Evolutionary conservation across 2,113 vertebrate genomes (phyloP).

Genomic region (Hippocampus abdominalis): DNA sequence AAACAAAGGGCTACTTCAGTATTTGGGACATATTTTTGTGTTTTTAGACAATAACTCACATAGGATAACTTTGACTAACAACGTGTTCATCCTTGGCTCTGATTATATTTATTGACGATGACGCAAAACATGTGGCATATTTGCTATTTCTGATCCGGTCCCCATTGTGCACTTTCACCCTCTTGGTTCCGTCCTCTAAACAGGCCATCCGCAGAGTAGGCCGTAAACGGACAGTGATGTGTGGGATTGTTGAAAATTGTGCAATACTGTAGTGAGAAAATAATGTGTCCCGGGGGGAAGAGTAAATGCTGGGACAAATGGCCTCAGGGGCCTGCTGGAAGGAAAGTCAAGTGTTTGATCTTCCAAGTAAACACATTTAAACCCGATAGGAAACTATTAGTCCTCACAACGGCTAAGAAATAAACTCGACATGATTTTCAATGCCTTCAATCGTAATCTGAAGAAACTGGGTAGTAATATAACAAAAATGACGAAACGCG

Average conservation of each 20-base stretch:
- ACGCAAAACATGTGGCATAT: constrained; percentile 47
- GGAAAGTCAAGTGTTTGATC: constrained; percentile 32
- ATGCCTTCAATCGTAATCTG: background rate
- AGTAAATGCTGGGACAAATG: constrained; percentile 15
- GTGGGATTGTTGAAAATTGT: constrained; percentile 46
- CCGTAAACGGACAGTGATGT: constrained; percentile 24
- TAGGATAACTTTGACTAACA: background rate
- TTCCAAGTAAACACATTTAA: constrained; percentile 40
- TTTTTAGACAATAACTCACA: background rate
- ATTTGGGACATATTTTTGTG: too few species aligned
- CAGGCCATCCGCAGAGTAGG: constrained; percentile 18
- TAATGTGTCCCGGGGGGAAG: constrained; percentile 36
- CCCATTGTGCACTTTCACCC: constrained; percentile 44
- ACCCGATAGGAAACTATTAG: constrained; percentile 35
- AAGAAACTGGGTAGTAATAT: constrained; percentile 26
- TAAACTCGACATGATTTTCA: constrained; percentile 16
- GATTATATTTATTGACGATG: background rate
- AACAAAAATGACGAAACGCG: constrained; percentile 13
- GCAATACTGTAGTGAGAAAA: constrained; percentile 39
- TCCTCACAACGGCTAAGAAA: constrained; percentile 8
- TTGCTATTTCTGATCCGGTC: constrained; percentile 43
- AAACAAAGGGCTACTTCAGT: too few species aligned
- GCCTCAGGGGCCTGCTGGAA: constrained; percentile 17
- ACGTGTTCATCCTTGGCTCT: constrained; percentile 14
- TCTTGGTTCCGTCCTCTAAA: constrained; percentile 38